These are phyloP conservation scores for Hypomesus transpacificus DNA, from an alignment of 2,113 vertebrate genomes.

Conservation along the genomic window DNA sequence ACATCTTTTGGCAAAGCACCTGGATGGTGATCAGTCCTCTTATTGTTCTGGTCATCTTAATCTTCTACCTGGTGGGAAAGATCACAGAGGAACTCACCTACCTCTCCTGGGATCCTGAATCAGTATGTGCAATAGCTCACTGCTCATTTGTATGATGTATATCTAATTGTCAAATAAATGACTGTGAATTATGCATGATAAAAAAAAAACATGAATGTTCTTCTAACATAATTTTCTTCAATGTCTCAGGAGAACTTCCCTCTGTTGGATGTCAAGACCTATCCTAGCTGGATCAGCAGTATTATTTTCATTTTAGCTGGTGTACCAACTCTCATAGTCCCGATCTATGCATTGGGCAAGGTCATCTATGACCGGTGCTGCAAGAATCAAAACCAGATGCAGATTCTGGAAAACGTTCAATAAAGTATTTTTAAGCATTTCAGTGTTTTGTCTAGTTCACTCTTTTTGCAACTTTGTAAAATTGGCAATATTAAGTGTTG, in stretches of 20 bases:
- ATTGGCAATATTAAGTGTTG: too few relatives aligned
- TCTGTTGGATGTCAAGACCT: conserved; percentile 57
- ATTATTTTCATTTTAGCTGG: conserved; percentile 82
- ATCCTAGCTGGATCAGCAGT: conserved; percentile 77
- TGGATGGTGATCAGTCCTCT: conserved; percentile 3
- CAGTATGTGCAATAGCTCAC: not conserved
- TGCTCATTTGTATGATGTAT: not conserved
- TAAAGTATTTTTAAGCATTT: not conserved
- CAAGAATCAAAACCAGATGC: conserved; percentile 27
- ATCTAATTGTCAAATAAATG: not conserved
- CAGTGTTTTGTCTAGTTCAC: too few relatives aligned
- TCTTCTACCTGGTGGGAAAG: not conserved
- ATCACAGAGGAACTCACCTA: conserved; percentile 3
- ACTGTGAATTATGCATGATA: not conserved
- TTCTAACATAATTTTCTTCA: conserved; percentile 9
- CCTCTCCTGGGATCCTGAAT: not conserved
- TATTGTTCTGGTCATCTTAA: not conserved
- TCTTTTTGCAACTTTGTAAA: too few relatives aligned
- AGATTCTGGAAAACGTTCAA: conserved; percentile 21
- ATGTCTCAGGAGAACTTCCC: conserved; percentile 78
- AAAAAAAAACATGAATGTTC: not conserved
- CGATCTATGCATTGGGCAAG: conserved; percentile 72
- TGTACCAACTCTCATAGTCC: conserved; percentile 79
- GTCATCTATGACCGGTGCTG: conserved; percentile 53
- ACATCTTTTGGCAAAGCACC: not conserved